phyloP scores from a whole-genome alignment of 2,797 vertebrate genomes.

The Cynodonichthys magdalenae region DNA sequence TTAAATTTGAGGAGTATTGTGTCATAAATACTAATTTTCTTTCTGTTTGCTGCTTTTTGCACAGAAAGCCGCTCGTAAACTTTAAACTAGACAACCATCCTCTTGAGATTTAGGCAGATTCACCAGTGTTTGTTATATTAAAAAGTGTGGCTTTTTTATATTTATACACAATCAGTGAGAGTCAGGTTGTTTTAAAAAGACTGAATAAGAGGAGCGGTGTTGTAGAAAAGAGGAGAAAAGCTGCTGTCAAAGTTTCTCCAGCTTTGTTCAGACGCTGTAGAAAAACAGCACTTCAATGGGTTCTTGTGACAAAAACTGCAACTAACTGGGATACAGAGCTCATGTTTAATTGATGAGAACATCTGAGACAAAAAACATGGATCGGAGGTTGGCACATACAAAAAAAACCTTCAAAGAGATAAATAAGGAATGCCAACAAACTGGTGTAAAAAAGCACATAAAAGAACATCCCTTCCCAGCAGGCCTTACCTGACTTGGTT shows the following conservation, averaged over 20 bases:
- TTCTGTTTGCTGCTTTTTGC: not conserved
- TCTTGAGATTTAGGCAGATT: constrained; percentile 9
- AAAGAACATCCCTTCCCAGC: not conserved
- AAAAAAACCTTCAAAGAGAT: constrained; percentile 21
- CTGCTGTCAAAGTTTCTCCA: constrained; percentile 30
- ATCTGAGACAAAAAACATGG: constrained; percentile 46
- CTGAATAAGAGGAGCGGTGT: constrained; percentile 24
- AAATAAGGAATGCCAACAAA: constrained; percentile 5
- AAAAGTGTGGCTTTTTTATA: constrained; percentile 17
- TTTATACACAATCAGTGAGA: constrained; percentile 37
- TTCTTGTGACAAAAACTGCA: constrained; percentile 39
- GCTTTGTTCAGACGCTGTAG: constrained; percentile 30
- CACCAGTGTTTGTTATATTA: not conserved
- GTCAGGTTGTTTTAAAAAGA: constrained; percentile 3
- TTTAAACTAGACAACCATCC: not conserved
- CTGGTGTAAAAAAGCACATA: not conserved
- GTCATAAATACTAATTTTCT: not conserved
- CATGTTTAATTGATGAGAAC: constrained; percentile 73
- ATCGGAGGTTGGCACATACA: constrained; percentile 12
- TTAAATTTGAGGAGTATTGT: not conserved
- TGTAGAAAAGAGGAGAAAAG: constrained; percentile 33
- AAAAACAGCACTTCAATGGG: constrained; percentile 43
- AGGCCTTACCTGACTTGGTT: constrained; percentile 94
- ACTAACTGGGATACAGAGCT: constrained; percentile 44
- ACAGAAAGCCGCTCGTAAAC: not conserved